Conservation (phyloP, 2,797 vertebrate species). For the Fratercula arctica region DNA sequence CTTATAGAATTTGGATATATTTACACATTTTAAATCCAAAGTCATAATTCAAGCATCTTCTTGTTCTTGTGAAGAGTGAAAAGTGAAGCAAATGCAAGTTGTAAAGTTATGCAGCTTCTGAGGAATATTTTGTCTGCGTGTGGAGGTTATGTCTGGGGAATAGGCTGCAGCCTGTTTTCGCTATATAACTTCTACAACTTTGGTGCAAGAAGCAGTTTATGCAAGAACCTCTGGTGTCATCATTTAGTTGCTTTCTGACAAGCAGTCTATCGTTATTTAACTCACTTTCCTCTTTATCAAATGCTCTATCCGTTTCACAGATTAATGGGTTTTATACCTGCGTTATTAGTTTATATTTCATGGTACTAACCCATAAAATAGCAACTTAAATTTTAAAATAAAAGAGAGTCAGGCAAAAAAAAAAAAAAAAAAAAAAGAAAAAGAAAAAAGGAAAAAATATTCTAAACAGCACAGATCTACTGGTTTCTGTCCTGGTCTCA, state of each 20-base stretch:
- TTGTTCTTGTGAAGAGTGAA: neutral
- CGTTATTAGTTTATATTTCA: neutral
- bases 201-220: neutral
- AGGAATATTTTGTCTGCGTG: neutral
- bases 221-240: neutral
- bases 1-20: neutral
- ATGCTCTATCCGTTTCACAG: neutral
- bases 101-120: neutral
- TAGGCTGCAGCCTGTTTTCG: neutral
- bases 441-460: neutral
- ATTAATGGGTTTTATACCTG: neutral
- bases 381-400: neutral
- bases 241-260: neutral
- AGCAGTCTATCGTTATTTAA: neutral
- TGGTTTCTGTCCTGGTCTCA: neutral
- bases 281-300: neutral
- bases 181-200: neutral
- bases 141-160: neutral
- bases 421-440: neutral
- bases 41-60: neutral
- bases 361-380: neutral
- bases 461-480: neutral
- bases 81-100: neutral
- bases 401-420: neutral
- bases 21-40: slow-evolving; percentile 8